phyloP scores from a whole-genome alignment of 2,113 vertebrate species.

The Thamnaconus septentrionalis region DNA sequence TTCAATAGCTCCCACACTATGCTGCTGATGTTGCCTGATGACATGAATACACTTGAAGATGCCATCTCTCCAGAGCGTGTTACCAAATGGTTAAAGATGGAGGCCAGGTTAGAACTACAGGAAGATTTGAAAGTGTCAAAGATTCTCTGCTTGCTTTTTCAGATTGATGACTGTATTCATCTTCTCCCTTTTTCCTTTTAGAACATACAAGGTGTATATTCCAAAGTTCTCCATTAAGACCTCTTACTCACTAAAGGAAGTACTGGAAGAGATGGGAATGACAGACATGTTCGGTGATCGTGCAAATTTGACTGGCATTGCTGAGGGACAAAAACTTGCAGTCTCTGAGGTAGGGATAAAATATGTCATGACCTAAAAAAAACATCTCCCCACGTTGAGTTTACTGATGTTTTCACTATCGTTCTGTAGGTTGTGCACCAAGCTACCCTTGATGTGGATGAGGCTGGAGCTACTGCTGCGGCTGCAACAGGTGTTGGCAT shows the following conservation, averaged over 20 bases:
- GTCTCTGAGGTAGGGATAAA: slow-evolving; percentile 76
- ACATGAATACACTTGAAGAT: slow-evolving; percentile 62
- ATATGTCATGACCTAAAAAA: not conserved
- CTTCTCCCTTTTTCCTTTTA: slow-evolving; percentile 31
- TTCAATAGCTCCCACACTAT: slow-evolving; percentile 73
- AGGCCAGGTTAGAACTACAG: slow-evolving; percentile 41
- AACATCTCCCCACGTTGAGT: not conserved
- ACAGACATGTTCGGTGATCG: slow-evolving; percentile 76
- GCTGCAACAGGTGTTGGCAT: slow-evolving; percentile 58
- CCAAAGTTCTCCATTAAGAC: slow-evolving; percentile 84
- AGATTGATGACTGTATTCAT: not conserved
- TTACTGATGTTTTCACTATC: not conserved
- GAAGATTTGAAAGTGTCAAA: not conserved
- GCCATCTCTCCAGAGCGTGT: slow-evolving; percentile 45
- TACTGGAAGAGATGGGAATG: slow-evolving; percentile 79
- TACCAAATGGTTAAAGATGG: slow-evolving; percentile 70
- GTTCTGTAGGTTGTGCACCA: slow-evolving; percentile 68
- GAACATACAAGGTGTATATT: slow-evolving; percentile 62
- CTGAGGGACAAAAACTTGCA: slow-evolving; percentile 43
- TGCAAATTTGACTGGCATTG: slow-evolving; percentile 81
- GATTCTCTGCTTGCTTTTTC: not conserved
- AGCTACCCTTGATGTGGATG: slow-evolving; percentile 74
- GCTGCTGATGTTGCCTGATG: slow-evolving; percentile 69
- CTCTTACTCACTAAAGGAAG: slow-evolving; percentile 65
- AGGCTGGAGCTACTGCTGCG: slow-evolving; percentile 71